Base-by-base conservation (phyloP, 1,140 invertebrate genomes). In the Sitodiplosis mosellana region DNA sequence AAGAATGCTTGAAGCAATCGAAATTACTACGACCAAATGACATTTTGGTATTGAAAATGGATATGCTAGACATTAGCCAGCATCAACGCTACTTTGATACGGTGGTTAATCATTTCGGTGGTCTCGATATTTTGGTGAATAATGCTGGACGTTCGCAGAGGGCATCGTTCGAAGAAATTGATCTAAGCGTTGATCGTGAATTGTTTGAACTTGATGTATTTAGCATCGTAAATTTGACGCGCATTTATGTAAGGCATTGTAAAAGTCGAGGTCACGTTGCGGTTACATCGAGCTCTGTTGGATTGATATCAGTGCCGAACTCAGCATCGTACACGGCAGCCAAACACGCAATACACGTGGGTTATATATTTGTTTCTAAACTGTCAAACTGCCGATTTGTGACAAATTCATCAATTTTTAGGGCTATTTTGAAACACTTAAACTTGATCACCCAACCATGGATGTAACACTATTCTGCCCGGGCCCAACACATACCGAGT, bases 181-280 rank as follows among this genome's bases (percentile, higher is more conserved):
- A 84, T 2, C 42, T 87, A 1, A 56, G 69, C 45, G 84, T 91
- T 1, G 86, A 93, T 59, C 71, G 71, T 47, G 74, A 83, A 48
- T 64, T 89, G 52, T 86, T 91, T 57, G 76, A 90, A 18, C 56
- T 90, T 34, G 88, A 91, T 63, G 85, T 89, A 0, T 83, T 92
- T 51, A 74, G 78, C 0, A 63, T 78, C 5, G 54, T 93, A 0
- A 76, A 80, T 50, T 67, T 93, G 17, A 75, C 77, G 48, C 72
- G 80, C 44, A 56, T 81, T 44, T 81, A 75, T 1, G 59, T 84
- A 1, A 72, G 71, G 27, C 71, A 84, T 60, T 64, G 61, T 50
- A 65, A 66, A 27, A 69, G 71, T 0, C 47, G 56, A 18, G 83
- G 84, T 1, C 81, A 86, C 49, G 59, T 84, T 46, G 85, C 77